Evolutionary conservation across 1,140 invertebrate genomes (phyloP).

Genomic region (Sycophila sp.): DNA sequence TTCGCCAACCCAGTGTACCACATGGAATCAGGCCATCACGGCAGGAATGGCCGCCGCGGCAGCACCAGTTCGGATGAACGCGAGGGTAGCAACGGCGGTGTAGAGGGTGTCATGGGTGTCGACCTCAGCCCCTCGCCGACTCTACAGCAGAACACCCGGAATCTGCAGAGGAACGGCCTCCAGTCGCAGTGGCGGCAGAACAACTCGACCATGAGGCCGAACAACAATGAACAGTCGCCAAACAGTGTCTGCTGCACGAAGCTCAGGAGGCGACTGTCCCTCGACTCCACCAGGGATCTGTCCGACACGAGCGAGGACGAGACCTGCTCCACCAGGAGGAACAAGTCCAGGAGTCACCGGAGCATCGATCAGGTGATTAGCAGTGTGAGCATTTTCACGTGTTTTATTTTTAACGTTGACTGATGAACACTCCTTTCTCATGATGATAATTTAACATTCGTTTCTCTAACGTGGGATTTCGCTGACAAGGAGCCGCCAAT

Average conservation of each 20-base stretch:
- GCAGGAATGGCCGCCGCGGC: slow-evolving; percentile 53
- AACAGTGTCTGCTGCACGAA: slow-evolving; percentile 56
- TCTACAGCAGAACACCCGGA: slow-evolving; percentile 58
- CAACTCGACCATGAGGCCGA: slow-evolving; percentile 49
- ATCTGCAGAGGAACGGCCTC: slow-evolving; percentile 66
- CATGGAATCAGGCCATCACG: slow-evolving; percentile 67
- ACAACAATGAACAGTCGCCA: slow-evolving; percentile 56
- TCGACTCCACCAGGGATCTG: slow-evolving; percentile 77
- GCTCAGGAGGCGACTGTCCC: slow-evolving; percentile 71
- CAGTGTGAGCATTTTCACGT: too few species aligned
- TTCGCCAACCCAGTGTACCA: slow-evolving; percentile 90
- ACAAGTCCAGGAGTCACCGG: slow-evolving; percentile 70
- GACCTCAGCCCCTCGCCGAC: slow-evolving; percentile 62
- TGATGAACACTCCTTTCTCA: too few species aligned
- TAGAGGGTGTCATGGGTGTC: slow-evolving; percentile 58
- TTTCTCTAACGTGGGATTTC: too few species aligned
- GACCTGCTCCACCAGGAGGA: slow-evolving; percentile 60
- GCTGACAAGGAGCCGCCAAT: too few species aligned
- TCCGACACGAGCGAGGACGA: slow-evolving; percentile 75
- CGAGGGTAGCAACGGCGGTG: slow-evolving; percentile 57
- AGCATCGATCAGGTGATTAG: slow-evolving; percentile 72
- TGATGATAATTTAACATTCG: too few species aligned
- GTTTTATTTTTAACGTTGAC: too few species aligned
- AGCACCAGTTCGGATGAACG: slow-evolving; percentile 68
- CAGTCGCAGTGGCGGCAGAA: slow-evolving; percentile 60